Conservation (phyloP, 2,113 vertebrate species). For the Cebus imitator region DNA sequence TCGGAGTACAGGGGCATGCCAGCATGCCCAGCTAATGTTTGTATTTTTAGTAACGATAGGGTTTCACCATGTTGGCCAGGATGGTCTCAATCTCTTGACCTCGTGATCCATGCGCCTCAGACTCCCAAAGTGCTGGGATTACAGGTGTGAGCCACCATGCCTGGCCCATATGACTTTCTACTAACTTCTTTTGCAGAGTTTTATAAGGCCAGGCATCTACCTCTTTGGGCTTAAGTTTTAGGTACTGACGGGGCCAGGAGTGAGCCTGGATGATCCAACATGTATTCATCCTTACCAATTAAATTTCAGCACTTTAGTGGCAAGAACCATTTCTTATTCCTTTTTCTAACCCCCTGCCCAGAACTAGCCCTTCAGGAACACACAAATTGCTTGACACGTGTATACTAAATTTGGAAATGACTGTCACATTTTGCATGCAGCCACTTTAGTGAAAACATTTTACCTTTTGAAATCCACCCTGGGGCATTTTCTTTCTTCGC, state of each 20-base stretch:
- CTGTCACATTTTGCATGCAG: background rate
- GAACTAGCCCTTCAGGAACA: background rate
- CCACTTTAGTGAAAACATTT: background rate
- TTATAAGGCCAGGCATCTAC: background rate
- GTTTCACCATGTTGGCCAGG: too few relatives aligned
- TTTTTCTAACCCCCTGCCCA: background rate
- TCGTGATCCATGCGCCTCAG: too few relatives aligned
- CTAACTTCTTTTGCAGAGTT: background rate
- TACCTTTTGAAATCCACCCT: background rate
- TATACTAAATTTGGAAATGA: background rate
- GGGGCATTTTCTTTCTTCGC: background rate
- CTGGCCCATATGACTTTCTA: too few relatives aligned
- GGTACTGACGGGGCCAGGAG: background rate
- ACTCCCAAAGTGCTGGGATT: too few relatives aligned
- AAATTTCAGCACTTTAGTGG: background rate
- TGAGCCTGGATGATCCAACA: background rate
- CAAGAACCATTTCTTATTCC: background rate
- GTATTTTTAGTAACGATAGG: too few relatives aligned
- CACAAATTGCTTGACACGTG: background rate
- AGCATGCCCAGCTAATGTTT: too few relatives aligned
- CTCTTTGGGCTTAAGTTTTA: background rate
- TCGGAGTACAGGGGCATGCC: too few relatives aligned
- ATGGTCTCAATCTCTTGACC: too few relatives aligned
- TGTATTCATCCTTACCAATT: background rate
- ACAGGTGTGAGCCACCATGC: too few relatives aligned